Evolutionary conservation across 2,113 vertebrate genomes (phyloP).

Genomic region (Otis tarda): DNA sequence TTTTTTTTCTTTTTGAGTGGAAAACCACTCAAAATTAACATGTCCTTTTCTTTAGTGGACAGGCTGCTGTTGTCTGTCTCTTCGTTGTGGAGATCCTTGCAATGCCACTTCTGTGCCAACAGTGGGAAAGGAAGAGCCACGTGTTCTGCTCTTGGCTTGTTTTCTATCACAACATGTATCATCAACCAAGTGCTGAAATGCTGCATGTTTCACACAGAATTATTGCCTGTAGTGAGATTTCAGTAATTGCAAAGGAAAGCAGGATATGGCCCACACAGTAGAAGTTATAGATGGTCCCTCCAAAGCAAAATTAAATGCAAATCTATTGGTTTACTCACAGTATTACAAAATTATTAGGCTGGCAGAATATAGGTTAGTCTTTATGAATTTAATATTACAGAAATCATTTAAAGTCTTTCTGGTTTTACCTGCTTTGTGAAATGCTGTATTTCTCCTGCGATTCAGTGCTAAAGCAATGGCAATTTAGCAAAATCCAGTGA

Average conservation of each 20-base stretch:
- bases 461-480: background rate
- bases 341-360: slow-evolving; percentile 4
- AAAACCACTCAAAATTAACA: background rate
- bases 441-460: background rate
- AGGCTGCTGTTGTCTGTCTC: background rate
- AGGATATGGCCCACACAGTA: background rate
- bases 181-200: background rate
- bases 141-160: background rate
- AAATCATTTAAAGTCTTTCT: background rate
- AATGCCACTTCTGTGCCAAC: background rate
- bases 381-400: background rate
- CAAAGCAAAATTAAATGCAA: background rate
- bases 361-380: background rate
- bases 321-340: background rate
- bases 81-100: background rate
- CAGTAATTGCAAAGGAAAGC: background rate
- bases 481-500: background rate
- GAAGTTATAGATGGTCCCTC: background rate
- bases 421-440: background rate
- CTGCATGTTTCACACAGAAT: slow-evolving; percentile 9
- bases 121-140: background rate
- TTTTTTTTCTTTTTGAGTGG: background rate
- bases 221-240: background rate
- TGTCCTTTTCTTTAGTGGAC: background rate
- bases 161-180: background rate